Conservation (phyloP, 2,113 vertebrate genomes). For the Menura novaehollandiae region DNA sequence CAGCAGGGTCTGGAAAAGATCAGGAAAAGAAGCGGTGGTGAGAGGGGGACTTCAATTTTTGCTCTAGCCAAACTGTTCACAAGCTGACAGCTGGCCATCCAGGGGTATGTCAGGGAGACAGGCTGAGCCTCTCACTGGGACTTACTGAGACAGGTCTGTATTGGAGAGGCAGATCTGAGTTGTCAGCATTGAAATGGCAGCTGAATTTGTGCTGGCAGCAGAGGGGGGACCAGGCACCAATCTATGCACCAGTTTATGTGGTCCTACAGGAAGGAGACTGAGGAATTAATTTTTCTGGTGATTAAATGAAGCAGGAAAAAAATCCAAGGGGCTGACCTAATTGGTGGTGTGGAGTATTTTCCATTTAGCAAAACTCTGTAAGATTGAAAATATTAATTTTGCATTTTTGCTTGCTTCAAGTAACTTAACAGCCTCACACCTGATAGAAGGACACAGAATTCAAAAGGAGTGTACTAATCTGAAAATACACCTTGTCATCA, state of each 20-base stretch:
- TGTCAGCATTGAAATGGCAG: slow-evolving; percentile 23
- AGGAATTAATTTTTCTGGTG: neutral
- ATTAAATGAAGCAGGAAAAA: neutral
- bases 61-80: neutral
- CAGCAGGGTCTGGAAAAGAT: neutral
- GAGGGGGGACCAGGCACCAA: neutral
- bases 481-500: neutral
- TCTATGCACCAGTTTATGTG: neutral
- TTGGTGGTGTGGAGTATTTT: neutral
- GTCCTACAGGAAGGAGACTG: neutral
- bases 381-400: neutral
- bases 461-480: neutral
- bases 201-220: slow-evolving; percentile 5
- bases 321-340: neutral
- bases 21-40: neutral
- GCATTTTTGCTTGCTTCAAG: neutral
- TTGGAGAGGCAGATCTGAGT: neutral
- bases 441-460: neutral
- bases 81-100: neutral
- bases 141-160: neutral
- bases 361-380: neutral
- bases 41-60: neutral
- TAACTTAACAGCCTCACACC: neutral
- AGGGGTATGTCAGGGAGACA: neutral
- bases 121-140: neutral